Percentiles rank a stretch among this genome's conserved stretches.
Conservation (phyloP, 2,888 invertebrate genomes). For the Sphaerophoria rueppellii region DNA sequence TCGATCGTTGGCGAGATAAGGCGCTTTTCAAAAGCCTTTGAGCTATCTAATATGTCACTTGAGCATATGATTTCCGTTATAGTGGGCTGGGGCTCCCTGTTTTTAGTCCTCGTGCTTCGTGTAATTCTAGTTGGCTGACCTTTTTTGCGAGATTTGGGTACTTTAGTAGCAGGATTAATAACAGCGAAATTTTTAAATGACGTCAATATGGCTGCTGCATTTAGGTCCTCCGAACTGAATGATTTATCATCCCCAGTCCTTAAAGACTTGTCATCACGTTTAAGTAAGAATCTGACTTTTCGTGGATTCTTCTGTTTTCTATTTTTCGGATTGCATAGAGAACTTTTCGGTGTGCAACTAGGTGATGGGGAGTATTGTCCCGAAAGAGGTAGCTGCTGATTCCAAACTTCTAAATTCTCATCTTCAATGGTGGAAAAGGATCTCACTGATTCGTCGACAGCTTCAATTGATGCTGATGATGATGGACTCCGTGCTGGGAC, state of each 20-base stretch:
- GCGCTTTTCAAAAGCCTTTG: not conserved
- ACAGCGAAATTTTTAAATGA: slow-evolving; percentile 27
- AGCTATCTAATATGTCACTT: not conserved
- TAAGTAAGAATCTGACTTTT: not conserved
- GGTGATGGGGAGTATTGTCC: not conserved
- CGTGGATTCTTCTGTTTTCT: slow-evolving; percentile 2
- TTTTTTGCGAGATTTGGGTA: not conserved
- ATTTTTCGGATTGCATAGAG: not conserved
- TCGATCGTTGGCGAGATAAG: not conserved
- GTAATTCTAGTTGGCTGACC: slow-evolving; percentile 47
- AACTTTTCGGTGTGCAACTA: not conserved
- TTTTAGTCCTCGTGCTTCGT: slow-evolving; percentile 16
- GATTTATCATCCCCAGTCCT: not conserved
- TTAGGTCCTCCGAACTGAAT: slow-evolving; percentile 49
- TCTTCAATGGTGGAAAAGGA: not conserved
- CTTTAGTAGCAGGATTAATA: slow-evolving; percentile 8
- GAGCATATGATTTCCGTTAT: not conserved
- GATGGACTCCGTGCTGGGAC: too few species aligned
- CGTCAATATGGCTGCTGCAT: slow-evolving; percentile 49
- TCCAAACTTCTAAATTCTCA: slow-evolving; percentile 33
- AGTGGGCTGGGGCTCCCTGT: not conserved
- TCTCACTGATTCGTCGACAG: not conserved
- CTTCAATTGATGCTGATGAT: slow-evolving; percentile 1
- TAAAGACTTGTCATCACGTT: not conserved
- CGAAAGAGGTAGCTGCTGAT: slow-evolving; percentile 37